These are phyloP conservation scores for Amiota minor DNA, from an alignment of 2,888 invertebrate genomes.

Conservation along the genomic window DNA sequence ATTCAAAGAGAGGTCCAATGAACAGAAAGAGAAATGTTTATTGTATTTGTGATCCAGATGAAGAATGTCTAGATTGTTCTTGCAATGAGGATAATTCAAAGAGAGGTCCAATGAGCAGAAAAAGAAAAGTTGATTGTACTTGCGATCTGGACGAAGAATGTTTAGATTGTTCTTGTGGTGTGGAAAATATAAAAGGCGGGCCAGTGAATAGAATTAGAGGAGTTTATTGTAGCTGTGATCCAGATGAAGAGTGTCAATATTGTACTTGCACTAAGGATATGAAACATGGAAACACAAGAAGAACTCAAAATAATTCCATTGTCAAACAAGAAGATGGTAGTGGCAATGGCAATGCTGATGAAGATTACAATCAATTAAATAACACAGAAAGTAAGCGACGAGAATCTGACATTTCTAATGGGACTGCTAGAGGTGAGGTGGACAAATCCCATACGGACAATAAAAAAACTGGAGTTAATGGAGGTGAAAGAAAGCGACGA, in stretches of 20 bases:
- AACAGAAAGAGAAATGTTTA: not conserved
- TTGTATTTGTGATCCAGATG: not conserved
- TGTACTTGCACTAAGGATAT: not conserved
- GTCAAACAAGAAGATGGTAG: no score
- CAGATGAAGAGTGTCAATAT: not conserved
- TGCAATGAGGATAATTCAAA: not conserved
- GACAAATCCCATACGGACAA: no score
- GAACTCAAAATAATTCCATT: no score
- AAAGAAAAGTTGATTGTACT: not conserved
- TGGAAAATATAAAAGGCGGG: not conserved
- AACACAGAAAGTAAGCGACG: no score
- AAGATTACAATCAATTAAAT: no score
- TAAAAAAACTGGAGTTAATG: no score
- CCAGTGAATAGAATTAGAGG: not conserved
- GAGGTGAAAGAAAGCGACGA: no score
- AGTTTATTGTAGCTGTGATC: not conserved
- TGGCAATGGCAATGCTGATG: not conserved
- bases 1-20: not conserved
- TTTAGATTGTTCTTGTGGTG: not conserved
- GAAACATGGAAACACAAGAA: not conserved
- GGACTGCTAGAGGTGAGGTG: no score
- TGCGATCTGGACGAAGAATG: not conserved
- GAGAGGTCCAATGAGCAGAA: not conserved
- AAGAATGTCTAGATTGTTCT: conserved; percentile 9
- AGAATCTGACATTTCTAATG: no score